phyloP scores from a whole-genome alignment of 2,888 invertebrate genomes.

The Apotomis capreana region DNA sequence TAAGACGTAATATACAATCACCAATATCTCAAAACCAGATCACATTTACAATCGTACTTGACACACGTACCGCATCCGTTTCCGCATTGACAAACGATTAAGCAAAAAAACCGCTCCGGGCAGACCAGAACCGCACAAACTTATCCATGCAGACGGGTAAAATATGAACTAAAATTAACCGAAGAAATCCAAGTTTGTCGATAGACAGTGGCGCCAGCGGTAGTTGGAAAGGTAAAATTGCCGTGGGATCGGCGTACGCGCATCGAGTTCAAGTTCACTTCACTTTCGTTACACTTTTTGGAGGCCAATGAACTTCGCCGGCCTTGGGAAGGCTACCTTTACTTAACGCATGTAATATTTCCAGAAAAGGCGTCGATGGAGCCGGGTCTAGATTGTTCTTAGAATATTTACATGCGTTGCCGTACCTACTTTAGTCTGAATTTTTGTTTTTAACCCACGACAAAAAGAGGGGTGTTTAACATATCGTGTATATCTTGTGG shows the following conservation, averaged over 20 bases:
- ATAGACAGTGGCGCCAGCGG: slow-evolving; percentile 11
- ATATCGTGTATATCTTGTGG: too few relatives aligned
- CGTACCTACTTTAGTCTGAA: too few relatives aligned
- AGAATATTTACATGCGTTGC: background rate
- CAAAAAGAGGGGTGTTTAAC: too few relatives aligned
- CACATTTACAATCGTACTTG: slow-evolving; percentile 23
- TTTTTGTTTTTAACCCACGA: too few relatives aligned
- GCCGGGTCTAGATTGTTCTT: background rate
- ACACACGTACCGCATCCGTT: slow-evolving; percentile 33
- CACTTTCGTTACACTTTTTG: slow-evolving; percentile 41
- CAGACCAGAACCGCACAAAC: slow-evolving; percentile 18
- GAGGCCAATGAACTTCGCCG: slow-evolving; percentile 39
- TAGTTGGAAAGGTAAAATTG: background rate
- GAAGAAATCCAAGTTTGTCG: background rate
- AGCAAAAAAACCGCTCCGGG: slow-evolving; percentile 28
- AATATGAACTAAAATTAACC: background rate
- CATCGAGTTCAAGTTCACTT: slow-evolving; percentile 40
- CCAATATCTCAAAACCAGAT: slow-evolving; percentile 22
- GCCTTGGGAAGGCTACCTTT: slow-evolving; percentile 39
- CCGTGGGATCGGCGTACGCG: slow-evolving; percentile 15
- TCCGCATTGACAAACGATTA: slow-evolving; percentile 37
- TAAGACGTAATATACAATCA: slow-evolving; percentile 2
- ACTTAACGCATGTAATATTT: slow-evolving; percentile 23
- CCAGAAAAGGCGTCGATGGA: background rate
- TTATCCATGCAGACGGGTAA: slow-evolving; percentile 1